Percentiles rank a stretch among this genome's conserved stretches.
These are phyloP conservation scores for Daboia siamensis DNA, from an alignment of 2,113 vertebrate species.

Conservation along the genomic window DNA sequence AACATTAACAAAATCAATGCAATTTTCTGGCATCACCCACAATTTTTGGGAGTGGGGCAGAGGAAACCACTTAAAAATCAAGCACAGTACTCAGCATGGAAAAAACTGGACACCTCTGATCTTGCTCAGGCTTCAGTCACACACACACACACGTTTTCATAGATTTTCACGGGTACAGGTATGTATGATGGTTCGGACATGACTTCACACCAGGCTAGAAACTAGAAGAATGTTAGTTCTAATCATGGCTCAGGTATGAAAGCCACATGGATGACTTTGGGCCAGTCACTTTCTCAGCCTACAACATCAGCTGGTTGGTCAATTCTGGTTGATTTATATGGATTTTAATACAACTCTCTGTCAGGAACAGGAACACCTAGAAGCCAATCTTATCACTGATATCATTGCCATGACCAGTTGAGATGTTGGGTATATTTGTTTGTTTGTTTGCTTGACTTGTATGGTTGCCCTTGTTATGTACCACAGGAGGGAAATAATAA, in stretches of 20 bases:
- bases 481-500: neutral
- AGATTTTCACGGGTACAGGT: too few species aligned
- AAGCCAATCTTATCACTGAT: neutral
- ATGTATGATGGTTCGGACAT: too few species aligned
- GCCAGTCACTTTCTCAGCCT: neutral
- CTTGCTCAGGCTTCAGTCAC: neutral
- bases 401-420: neutral
- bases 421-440: neutral
- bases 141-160: too few species aligned
- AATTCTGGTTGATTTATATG: neutral
- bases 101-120: neutral
- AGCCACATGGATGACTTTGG: neutral
- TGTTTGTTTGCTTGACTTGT: neutral
- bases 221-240: neutral
- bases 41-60: neutral
- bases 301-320: neutral
- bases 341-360: neutral
- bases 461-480: neutral
- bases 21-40: neutral
- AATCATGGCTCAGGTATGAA: neutral
- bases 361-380: neutral
- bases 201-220: neutral
- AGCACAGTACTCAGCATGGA: neutral
- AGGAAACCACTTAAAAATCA: neutral
- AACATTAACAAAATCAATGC: neutral